Evolutionary conservation across 1,140 invertebrate genomes (phyloP), one percentile per base, ranked within the genome.

Genomic region (Leptinotarsa defecta): DNA sequence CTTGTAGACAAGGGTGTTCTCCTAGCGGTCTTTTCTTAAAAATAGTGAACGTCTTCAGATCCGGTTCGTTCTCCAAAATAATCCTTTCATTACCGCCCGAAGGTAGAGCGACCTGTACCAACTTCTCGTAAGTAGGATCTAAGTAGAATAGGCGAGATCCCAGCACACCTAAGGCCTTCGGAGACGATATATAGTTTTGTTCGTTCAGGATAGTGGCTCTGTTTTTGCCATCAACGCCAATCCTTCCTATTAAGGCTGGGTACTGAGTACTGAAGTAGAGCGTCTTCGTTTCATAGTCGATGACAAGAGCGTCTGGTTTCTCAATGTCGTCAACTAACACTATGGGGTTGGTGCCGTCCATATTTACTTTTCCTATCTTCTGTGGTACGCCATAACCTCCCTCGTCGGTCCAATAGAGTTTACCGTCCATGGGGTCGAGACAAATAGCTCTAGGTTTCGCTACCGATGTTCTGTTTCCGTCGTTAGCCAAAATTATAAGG

Each of bases 371-470:
- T 0, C 92, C 97, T 27, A 99, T 93, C 86, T 99, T 99, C 1
- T 92, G 89, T 0, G 94, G 93, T 0, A 99, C 94, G 13, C 96
- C 95, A 76, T 90, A 93, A 17, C 95, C 95, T 6, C 98, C 98
- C 78, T 96, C 94, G 84, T 99, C 98, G 3, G 97, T 90, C 97
- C 98, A 99, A 86, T 96, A 98, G 8, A 98, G 85, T 87, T 93
- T 93, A 62, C 93, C 98, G 80, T 95, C 93, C 3, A 90, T 90
- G 0, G 98, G 97, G 88, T 99, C 96, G 1, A 99, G 87, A 74
- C 92, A 95, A 67, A 99, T 91, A 0, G 94, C 90, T 80, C 92
- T 94, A 0, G 98, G 98, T 81, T 92, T 92, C 0, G 95, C 94
- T 13, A 99, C 95, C 0, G 96, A 96, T 0, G 90, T 91, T 68